Evolutionary conservation across 2,797 vertebrate genomes (phyloP).

Genomic region (Huso huso): DNA sequence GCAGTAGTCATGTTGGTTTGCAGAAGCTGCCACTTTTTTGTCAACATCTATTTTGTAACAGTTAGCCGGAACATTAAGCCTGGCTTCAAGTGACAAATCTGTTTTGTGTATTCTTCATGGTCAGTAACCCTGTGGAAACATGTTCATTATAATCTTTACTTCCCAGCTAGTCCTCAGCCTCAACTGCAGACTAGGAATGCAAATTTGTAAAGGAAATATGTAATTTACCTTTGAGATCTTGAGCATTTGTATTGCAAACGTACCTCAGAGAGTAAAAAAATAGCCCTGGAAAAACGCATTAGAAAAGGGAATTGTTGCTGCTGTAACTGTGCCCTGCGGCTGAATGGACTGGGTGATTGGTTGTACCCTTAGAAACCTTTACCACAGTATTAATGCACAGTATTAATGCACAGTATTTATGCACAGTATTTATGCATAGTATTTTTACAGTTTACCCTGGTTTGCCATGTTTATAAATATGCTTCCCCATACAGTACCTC

Average conservation of each 20-base stretch:
- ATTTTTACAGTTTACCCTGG: no score
- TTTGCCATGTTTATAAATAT: no score
- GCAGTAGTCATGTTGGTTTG: slow-evolving; percentile 45
- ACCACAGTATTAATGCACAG: no score
- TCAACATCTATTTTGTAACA: slow-evolving; percentile 45
- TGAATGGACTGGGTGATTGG: no score
- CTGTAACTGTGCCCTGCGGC: no score
- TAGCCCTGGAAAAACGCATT: no score
- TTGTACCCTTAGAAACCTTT: no score
- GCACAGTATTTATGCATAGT: no score
- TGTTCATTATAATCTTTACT: slow-evolving; percentile 1
- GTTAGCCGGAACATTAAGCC: slow-evolving; percentile 42
- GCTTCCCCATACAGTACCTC: no score
- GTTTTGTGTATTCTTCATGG: slow-evolving; percentile 18
- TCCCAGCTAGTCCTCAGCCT: not conserved
- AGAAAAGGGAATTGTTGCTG: no score
- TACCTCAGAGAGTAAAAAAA: no score
- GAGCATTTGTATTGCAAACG: not conserved
- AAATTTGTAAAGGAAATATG: not conserved
- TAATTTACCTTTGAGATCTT: not conserved
- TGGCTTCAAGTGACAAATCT: slow-evolving; percentile 37
- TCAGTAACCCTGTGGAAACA: slow-evolving; percentile 18
- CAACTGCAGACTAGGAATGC: not conserved
- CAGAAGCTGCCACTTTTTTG: slow-evolving; percentile 48
- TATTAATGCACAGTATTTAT: no score